phyloP scores from a whole-genome alignment of 2,113 vertebrate species.

The Verasper variegatus region DNA sequence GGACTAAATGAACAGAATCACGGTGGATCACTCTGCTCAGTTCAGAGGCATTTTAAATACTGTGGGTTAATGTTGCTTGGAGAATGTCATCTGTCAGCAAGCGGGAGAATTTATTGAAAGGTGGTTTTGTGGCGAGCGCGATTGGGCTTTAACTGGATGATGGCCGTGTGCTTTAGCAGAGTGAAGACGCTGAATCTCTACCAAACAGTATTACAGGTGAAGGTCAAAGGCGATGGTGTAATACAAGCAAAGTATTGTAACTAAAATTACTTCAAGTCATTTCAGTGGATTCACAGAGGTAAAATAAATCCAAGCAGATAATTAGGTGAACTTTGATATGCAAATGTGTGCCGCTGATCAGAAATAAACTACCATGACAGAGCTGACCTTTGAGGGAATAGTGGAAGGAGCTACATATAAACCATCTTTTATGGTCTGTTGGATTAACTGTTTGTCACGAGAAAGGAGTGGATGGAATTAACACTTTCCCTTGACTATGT shows the following conservation, averaged over 20 bases:
- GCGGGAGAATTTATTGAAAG: background rate
- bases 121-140: background rate
- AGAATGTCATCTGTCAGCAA: slow-evolving; percentile 33
- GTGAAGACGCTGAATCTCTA: background rate
- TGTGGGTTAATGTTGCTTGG: background rate
- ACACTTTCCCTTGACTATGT: background rate
- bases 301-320: background rate
- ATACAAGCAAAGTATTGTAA: background rate
- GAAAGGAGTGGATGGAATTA: background rate
- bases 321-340: too few relatives aligned
- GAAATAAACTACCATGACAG: background rate
- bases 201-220: background rate
- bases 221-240: background rate
- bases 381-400: background rate
- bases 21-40: background rate
- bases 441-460: too few relatives aligned
- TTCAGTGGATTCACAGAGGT: background rate
- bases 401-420: background rate
- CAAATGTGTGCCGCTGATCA: background rate
- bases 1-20: slow-evolving; percentile 11
- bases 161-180: background rate
- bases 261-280: background rate
- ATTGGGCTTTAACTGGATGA: background rate
- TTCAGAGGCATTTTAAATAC: background rate
- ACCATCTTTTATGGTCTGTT: background rate